These are phyloP conservation scores for Acropora tenuis DNA, from an alignment of 64 coral and sea anemone genomes.

Conservation along the genomic window DNA sequence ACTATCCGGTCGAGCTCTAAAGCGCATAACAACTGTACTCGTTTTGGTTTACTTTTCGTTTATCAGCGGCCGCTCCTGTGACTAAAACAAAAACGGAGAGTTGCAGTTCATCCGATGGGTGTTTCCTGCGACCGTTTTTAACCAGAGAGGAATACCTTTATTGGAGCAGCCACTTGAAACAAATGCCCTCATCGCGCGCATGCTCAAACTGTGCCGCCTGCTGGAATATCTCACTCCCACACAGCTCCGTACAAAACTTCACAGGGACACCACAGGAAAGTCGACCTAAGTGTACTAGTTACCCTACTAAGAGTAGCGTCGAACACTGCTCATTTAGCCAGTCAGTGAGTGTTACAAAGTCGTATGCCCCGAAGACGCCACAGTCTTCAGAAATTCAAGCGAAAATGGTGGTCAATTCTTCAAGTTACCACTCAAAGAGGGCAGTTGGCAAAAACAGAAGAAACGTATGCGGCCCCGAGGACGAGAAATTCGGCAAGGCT, in stretches of 20 bases:
- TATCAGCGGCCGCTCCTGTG: not conserved
- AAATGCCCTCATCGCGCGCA: not conserved
- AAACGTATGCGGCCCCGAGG: not conserved
- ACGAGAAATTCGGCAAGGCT: not conserved
- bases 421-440: not conserved
- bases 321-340: not conserved
- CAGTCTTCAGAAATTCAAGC: not conserved
- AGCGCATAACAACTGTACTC: not conserved
- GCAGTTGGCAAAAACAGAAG: not conserved
- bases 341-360: not conserved
- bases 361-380: not conserved
- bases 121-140: constrained; percentile 20
- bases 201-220: not conserved
- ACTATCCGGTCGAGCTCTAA: not conserved
- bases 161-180: not conserved
- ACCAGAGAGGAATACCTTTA: constrained; percentile 28
- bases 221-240: not conserved
- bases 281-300: not conserved
- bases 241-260: not conserved
- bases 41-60: not conserved
- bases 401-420: not conserved
- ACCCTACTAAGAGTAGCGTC: not conserved
- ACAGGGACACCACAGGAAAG: not conserved
- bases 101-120: not conserved
- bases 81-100: not conserved